These are phyloP conservation scores for Proisotoma minuta DNA, from an alignment of 2,888 invertebrate genomes.

Conservation along the genomic window DNA sequence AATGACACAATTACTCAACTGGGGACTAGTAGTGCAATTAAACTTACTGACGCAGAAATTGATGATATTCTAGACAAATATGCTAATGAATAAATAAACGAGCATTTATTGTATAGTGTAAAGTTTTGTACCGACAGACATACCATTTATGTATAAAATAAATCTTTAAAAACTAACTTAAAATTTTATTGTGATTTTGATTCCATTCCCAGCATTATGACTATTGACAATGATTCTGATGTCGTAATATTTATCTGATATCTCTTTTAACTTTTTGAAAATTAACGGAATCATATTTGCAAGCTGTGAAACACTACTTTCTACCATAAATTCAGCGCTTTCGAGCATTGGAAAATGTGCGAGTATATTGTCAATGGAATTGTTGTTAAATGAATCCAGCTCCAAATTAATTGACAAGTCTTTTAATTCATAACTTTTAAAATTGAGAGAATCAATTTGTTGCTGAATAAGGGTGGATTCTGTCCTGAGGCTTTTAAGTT, in stretches of 20 bases:
- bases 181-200: too few species aligned
- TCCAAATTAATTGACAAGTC: conserved; percentile 3
- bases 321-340: conserved; percentile 22
- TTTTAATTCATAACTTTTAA: conserved; percentile 5
- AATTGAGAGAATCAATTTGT: conserved; percentile 14
- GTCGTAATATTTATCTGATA: too few species aligned
- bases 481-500: conserved; percentile 20
- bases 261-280: too few species aligned
- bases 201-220: too few species aligned
- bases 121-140: too few species aligned
- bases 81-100: conserved; percentile 10
- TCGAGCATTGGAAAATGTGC: conserved; percentile 13
- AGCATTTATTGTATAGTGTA: too few species aligned
- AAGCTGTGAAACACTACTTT: too few species aligned
- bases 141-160: too few species aligned
- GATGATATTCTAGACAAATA: background rate
- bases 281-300: too few species aligned
- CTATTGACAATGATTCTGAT: too few species aligned
- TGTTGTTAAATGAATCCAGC: conserved; percentile 7
- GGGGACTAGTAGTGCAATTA: background rate
- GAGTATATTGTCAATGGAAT: conserved; percentile 13
- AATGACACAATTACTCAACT: too few species aligned
- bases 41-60: background rate
- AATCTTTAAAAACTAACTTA: too few species aligned
- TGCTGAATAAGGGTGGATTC: conserved; percentile 19